These are phyloP conservation scores for Suricata suricatta DNA, from an alignment of 2,113 vertebrate genomes.

Conservation along the genomic window DNA sequence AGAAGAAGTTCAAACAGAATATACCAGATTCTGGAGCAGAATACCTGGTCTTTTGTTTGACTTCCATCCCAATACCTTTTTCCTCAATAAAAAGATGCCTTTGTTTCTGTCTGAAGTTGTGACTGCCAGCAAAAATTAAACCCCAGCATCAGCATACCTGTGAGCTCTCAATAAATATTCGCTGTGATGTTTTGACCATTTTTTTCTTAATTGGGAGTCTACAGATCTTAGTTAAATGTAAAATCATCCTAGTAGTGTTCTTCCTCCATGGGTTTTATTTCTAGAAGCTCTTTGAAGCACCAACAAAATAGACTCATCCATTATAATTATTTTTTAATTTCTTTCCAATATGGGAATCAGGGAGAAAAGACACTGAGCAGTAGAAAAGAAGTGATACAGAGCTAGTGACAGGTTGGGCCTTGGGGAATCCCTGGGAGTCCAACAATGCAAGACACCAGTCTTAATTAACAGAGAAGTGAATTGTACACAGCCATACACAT, in stretches of 20 bases:
- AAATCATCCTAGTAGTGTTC: background rate
- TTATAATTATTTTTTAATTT: conserved; percentile 68
- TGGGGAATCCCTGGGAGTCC: conserved; percentile 37
- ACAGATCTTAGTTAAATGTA: conserved; percentile 34
- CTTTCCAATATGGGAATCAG: conserved; percentile 53
- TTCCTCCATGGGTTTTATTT: conserved; percentile 49
- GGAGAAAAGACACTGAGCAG: conserved; percentile 28
- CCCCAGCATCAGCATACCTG: conserved; percentile 4
- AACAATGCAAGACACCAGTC: background rate
- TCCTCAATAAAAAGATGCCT: background rate
- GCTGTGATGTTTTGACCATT: background rate
- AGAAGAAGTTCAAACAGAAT: background rate
- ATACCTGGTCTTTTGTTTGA: background rate
- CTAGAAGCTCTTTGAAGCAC: conserved; percentile 47
- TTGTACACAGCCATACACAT: background rate
- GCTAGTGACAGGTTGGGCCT: conserved; percentile 26
- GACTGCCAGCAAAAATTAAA: conserved; percentile 46
- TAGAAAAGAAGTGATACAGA: conserved; percentile 16
- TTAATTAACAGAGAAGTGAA: conserved; percentile 62
- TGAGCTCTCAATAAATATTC: conserved; percentile 52
- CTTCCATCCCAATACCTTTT: background rate
- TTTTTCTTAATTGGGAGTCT: background rate
- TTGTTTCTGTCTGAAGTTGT: conserved; percentile 41
- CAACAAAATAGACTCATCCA: conserved; percentile 56
- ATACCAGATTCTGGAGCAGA: background rate